Conservation (phyloP, 2,113 vertebrate species). For the Oostethus manadensis region DNA sequence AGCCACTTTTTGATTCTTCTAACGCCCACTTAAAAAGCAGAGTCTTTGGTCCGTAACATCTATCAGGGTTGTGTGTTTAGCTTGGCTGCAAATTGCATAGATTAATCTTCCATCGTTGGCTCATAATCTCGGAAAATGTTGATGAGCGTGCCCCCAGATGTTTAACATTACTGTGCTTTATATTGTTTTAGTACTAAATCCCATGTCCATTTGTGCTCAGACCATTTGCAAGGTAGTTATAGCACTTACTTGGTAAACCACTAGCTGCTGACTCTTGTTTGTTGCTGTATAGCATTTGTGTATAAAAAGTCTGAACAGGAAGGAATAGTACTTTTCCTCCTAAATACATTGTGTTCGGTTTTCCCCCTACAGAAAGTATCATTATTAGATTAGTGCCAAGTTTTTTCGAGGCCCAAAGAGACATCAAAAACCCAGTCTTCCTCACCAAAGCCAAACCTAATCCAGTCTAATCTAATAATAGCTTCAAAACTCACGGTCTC, state of each 20-base stretch:
- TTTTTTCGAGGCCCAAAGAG: constrained; percentile 36
- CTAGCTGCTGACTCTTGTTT: constrained; percentile 31
- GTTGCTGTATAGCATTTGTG: constrained; percentile 28
- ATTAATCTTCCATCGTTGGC: constrained; percentile 55
- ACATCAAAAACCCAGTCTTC: constrained; percentile 20
- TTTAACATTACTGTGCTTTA: constrained; percentile 43
- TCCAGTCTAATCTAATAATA: constrained; percentile 66
- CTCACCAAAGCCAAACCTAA: constrained; percentile 54
- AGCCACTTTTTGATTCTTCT: constrained; percentile 12
- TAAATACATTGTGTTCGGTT: constrained; percentile 5
- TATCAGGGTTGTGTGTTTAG: constrained; percentile 45
- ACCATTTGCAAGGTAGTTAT: constrained; percentile 22
- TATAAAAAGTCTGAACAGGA: constrained; percentile 7
- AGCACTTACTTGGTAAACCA: constrained; percentile 41
- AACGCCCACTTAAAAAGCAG: constrained; percentile 25
- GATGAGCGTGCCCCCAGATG: constrained; percentile 49
- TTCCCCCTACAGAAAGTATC: constrained; percentile 36
- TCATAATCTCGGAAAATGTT: constrained; percentile 36
- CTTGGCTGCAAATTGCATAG: constrained; percentile 39
- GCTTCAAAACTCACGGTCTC: constrained; percentile 47
- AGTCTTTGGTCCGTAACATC: constrained; percentile 40
- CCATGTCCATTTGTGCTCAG: constrained; percentile 23
- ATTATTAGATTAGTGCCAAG: constrained; percentile 51
- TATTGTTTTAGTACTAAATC: constrained; percentile 40
- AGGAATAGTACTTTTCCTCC: constrained; percentile 20